Conservation (phyloP, 2,888 invertebrate species). For the Elysia crispata region DNA sequence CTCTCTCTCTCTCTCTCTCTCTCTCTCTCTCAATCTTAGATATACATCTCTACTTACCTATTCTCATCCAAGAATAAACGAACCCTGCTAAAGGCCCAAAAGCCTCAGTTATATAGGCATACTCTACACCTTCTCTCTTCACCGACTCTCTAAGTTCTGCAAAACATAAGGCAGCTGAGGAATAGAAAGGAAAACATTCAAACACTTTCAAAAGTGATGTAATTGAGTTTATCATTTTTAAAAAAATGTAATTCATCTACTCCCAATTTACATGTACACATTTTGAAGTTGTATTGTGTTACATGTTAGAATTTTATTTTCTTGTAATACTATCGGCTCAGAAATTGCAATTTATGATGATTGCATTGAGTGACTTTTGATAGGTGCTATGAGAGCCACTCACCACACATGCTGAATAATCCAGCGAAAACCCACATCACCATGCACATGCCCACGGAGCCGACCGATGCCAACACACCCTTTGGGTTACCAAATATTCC, state of each 20-base stretch:
- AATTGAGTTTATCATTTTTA: background rate
- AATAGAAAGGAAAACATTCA: background rate
- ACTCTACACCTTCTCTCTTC: conserved; percentile 60
- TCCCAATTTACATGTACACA: no score
- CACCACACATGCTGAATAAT: conserved; percentile 91
- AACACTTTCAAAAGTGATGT: background rate
- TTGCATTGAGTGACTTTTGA: no score
- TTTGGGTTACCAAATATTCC: conserved; percentile 99
- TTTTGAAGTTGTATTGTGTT: no score
- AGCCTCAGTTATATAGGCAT: conserved; percentile 63
- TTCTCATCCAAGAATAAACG: conserved; percentile 63
- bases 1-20: no score
- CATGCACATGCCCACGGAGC: conserved; percentile 96
- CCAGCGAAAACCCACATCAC: conserved; percentile 96
- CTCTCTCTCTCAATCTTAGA: no score
- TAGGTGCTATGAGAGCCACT: conserved; percentile 73
- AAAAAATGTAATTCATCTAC: no score
- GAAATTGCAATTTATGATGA: no score
- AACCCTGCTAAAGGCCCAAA: conserved; percentile 61
- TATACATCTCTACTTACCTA: conserved; percentile 35
- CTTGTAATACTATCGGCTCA: no score
- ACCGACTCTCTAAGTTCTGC: conserved; percentile 62
- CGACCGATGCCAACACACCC: conserved; percentile 89
- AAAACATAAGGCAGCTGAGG: conserved; percentile 73
- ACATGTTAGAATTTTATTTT: no score